These are phyloP conservation scores for Perognathus longimembris DNA, from an alignment of 2,113 vertebrate species.

Conservation along the genomic window DNA sequence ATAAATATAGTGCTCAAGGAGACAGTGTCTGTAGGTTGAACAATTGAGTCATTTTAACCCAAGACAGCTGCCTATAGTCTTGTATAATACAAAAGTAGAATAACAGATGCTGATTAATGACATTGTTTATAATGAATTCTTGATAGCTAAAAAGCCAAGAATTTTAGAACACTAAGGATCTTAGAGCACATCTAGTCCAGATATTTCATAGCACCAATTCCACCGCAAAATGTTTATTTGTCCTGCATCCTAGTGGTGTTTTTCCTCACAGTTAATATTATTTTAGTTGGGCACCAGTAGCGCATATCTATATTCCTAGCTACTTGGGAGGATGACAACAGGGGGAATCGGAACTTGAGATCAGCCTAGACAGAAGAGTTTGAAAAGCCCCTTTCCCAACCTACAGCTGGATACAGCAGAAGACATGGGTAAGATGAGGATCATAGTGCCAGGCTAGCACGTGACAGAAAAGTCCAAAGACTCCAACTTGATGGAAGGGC, in stretches of 20 bases:
- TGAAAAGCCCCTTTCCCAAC: too few species aligned
- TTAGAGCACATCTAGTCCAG: not conserved
- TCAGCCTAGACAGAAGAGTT: too few species aligned
- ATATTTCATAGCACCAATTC: not conserved
- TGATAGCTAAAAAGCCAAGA: slow-evolving; percentile 31
- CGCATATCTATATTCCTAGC: too few species aligned
- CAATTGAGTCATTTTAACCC: slow-evolving; percentile 35
- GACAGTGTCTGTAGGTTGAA: slow-evolving; percentile 42
- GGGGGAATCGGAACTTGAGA: too few species aligned
- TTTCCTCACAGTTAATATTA: slow-evolving; percentile 3
- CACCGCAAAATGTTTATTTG: not conserved
- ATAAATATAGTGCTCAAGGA: slow-evolving; percentile 65
- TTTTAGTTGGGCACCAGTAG: not conserved
- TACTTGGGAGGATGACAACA: too few species aligned
- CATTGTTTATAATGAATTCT: not conserved
- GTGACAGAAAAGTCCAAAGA: too few species aligned
- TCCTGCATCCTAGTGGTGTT: not conserved
- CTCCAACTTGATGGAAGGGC: too few species aligned
- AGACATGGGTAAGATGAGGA: too few species aligned
- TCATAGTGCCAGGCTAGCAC: too few species aligned
- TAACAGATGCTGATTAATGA: not conserved
- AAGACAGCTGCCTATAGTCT: slow-evolving; percentile 17
- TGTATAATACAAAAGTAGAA: slow-evolving; percentile 29
- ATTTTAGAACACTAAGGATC: not conserved
- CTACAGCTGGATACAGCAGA: too few species aligned